Percentiles rank a stretch among this genome's conserved stretches.
Evolutionary conservation across 2,888 invertebrate genomes (phyloP).

Genomic region (Acanthosepion esculentum): DNA sequence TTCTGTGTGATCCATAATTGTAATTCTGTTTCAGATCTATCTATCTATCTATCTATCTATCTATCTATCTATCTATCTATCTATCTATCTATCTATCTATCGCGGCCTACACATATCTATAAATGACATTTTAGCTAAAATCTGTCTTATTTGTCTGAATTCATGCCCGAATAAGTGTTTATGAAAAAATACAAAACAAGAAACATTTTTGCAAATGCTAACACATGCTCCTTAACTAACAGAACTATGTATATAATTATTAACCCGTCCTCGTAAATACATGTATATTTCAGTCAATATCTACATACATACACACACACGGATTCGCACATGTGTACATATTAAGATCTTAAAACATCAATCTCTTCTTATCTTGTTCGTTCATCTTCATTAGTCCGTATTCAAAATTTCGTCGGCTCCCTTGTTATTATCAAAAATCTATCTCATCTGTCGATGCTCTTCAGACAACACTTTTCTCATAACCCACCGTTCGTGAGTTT

Average conservation of each 20-base stretch:
- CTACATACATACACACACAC: not conserved
- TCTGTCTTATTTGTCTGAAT: no score
- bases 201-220: no score
- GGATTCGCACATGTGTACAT: not conserved
- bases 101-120: no score
- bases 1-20: no score
- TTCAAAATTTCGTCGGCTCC: not conserved
- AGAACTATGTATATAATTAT: not conserved
- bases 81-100: no score
- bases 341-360: not conserved
- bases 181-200: no score
- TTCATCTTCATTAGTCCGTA: not conserved
- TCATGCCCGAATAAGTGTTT: no score
- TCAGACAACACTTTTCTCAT: not conserved
- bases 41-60: no score
- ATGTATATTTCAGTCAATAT: not conserved
- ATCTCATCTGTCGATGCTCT: not conserved
- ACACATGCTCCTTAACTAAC: no score
- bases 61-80: no score
- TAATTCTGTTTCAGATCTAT: no score
- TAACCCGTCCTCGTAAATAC: not conserved
- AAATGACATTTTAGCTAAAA: no score
- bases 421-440: conserved; percentile 33
- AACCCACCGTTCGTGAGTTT: not conserved
- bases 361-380: not conserved